Base-by-base conservation (phyloP, 2,797 vertebrate genomes). In the Tragelaphus oryx region DNA sequence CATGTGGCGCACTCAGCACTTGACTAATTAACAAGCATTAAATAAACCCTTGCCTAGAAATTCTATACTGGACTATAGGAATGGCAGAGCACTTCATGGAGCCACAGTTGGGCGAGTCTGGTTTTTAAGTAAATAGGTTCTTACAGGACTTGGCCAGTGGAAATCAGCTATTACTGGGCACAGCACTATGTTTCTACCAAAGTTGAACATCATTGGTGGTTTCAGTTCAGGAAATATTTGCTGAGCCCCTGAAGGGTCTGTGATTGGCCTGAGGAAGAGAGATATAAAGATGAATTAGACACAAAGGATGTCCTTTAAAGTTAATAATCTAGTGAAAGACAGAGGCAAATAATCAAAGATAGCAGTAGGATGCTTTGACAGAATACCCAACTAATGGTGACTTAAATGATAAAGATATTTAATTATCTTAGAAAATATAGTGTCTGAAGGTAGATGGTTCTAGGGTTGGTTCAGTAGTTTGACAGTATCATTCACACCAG, bases 1-100 rank as follows among this genome's bases (percentile, higher is more conserved):
- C 97, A 97, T 93, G 48, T 95, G 78, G 86, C 80, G 84, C 44
- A 44, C 94, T 98, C 96, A 94, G 95, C 93, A 95, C 94, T 97
- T 98, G 91, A 94, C 97, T 98, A 97, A 98, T 98, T 98, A 98
- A 97, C 96, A 92, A 96, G 94, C 91, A 96, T 55, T 96, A 92
- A 96, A 97, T 96, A 95, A 97, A 95, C 95, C 79, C 74, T 97
- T 94, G 93, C 59, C 68, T 94, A 96, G 96, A 97, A 92, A 97
- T 97, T 92, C 93, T 94, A 86, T 94, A 79, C 86, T 50, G 26
- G 92, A 81, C 92, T 96, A 75, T 62, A 92, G 96, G 93, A 97
- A 89, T 26, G 7, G 93, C 92, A 93, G 94, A 96, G 95, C 68
- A 60, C 75, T 95, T 95, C 76, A 41, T 88, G 90, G 78, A 90